These are phyloP conservation scores for Drosophila leontia DNA, from an alignment of 1,140 invertebrate species.

Conservation along the genomic window DNA sequence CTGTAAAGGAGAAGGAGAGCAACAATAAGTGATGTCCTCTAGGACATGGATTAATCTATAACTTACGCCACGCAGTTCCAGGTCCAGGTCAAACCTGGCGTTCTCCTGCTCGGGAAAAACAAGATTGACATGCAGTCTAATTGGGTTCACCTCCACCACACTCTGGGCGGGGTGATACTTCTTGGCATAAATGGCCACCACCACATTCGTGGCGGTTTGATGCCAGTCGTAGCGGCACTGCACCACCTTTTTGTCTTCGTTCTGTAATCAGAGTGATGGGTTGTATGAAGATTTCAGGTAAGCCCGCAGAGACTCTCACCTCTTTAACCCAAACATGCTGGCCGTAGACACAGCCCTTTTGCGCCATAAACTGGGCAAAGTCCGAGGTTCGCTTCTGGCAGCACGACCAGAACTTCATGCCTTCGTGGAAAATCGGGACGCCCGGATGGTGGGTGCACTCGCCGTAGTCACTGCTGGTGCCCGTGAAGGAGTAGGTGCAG, in stretches of 20 bases:
- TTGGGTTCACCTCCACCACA: slow-evolving; percentile 92
- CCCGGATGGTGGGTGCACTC: slow-evolving; percentile 95
- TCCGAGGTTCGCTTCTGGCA: slow-evolving; percentile 97
- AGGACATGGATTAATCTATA: slow-evolving; percentile 56
- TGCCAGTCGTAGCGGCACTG: slow-evolving; percentile 97
- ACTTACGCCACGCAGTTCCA: slow-evolving; percentile 93
- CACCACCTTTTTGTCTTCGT: slow-evolving; percentile 84
- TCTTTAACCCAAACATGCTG: slow-evolving; percentile 95
- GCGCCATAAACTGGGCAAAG: slow-evolving; percentile 95
- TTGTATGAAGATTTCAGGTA: not conserved
- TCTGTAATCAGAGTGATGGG: slow-evolving; percentile 23
- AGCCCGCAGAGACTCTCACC: slow-evolving; percentile 79
- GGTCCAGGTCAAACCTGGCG: slow-evolving; percentile 91
- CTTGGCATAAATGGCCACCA: slow-evolving; percentile 96
- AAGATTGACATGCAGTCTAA: slow-evolving; percentile 91
- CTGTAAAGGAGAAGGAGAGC: slow-evolving; percentile 83
- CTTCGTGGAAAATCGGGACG: slow-evolving; percentile 98
- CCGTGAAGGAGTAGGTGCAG: slow-evolving; percentile 91
- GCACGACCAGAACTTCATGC: slow-evolving; percentile 99
- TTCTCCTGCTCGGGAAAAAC: slow-evolving; percentile 92
- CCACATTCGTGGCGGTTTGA: slow-evolving; percentile 93
- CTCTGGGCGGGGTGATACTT: slow-evolving; percentile 93
- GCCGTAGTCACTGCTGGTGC: slow-evolving; percentile 88
- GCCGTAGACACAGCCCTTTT: slow-evolving; percentile 93
- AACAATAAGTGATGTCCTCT: not conserved